These are phyloP conservation scores for Stictonetta naevosa DNA, from an alignment of 2,113 vertebrate genomes.

Conservation along the genomic window DNA sequence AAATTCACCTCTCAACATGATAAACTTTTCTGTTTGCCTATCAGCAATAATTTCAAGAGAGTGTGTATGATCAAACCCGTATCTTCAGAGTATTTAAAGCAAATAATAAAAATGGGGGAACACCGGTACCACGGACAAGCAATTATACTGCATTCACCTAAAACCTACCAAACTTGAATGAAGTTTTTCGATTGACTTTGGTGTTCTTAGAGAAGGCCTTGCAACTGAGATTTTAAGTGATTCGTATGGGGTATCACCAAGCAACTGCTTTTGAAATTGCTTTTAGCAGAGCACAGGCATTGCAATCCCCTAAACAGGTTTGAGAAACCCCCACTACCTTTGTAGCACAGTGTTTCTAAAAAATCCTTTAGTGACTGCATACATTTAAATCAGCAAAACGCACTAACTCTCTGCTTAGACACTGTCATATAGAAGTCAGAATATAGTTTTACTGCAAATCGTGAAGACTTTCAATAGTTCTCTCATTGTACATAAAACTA, in stretches of 20 bases:
- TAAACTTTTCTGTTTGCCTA: not conserved
- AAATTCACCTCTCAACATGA: not conserved
- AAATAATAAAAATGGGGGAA: not conserved
- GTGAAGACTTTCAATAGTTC: not conserved
- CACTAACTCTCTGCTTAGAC: not conserved
- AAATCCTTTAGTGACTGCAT: not conserved
- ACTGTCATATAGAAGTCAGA: not conserved
- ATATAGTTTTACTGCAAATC: not conserved
- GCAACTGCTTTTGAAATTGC: not conserved
- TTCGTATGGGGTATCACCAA: not conserved
- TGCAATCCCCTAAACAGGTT: rapidly evolving
- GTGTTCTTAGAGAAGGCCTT: not conserved
- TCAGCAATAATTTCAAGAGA: not conserved
- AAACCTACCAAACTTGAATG: not conserved
- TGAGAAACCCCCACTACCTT: not conserved
- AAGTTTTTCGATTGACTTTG: not conserved
- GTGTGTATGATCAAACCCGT: not conserved
- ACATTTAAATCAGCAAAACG: not conserved
- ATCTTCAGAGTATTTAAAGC: not conserved
- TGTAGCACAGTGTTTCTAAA: not conserved
- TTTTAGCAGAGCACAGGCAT: not conserved
- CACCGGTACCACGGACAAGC: rapidly evolving
- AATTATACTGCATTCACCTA: not conserved
- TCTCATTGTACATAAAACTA: not conserved
- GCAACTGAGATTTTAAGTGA: not conserved